A percentile compares a stretch with the other conserved stretches of the same genome.
Evolutionary conservation across 2,797 vertebrate species (phyloP).

Genomic region (Crocidura indochinensis): DNA sequence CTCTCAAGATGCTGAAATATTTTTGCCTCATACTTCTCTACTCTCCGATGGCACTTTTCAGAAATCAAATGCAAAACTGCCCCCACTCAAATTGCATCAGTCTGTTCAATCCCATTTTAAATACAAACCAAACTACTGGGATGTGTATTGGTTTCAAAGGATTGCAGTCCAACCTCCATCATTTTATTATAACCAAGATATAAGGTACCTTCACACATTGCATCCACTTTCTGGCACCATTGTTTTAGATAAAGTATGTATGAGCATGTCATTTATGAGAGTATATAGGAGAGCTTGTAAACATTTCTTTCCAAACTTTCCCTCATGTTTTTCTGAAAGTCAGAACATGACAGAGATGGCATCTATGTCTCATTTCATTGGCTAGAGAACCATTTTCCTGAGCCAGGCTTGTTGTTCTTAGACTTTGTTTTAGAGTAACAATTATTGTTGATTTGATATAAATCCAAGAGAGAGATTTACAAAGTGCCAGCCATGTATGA

Average conservation of each 20-base stretch:
- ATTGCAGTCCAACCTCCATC: background rate
- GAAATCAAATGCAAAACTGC: background rate
- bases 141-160: background rate
- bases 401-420: constrained; percentile 52
- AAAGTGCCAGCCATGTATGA: background rate
- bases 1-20: background rate
- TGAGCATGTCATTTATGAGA: background rate
- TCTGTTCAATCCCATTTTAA: background rate
- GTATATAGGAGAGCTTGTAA: background rate
- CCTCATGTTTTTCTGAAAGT: constrained; percentile 33
- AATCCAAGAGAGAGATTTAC: constrained; percentile 11
- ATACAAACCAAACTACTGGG: background rate
- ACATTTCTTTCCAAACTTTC: background rate
- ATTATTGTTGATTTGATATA: constrained; percentile 71
- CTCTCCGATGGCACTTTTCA: background rate
- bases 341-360: constrained; percentile 30
- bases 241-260: background rate
- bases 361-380: constrained; percentile 42
- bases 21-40: background rate
- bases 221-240: background rate
- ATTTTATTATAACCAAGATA: background rate
- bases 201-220: background rate
- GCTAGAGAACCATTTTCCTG: background rate
- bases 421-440: constrained; percentile 78
- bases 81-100: background rate